phyloP scores from a whole-genome alignment of 2,888 invertebrate species.

The Epinotia ramella region DNA sequence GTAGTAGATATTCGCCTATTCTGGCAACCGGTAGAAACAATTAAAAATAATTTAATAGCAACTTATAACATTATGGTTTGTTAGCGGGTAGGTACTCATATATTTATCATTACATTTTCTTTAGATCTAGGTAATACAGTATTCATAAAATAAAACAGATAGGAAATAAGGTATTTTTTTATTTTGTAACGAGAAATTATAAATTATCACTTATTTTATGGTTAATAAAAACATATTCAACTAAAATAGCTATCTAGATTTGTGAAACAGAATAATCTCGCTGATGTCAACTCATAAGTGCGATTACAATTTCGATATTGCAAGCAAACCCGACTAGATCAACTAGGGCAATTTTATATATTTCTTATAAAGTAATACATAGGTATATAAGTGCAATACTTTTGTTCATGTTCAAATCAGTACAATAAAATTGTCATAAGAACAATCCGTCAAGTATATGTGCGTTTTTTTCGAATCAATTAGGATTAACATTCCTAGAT shows the following conservation, averaged over 20 bases:
- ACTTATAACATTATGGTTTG: too few species aligned
- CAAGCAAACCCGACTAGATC: constrained; percentile 1
- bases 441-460: neutral
- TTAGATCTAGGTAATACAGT: too few species aligned
- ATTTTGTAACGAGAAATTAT: neutral
- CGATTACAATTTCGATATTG: neutral
- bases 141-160: neutral
- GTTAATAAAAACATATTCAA: neutral
- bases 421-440: neutral
- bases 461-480: neutral
- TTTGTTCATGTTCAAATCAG: neutral
- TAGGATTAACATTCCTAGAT: too few species aligned
- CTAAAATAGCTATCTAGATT: neutral
- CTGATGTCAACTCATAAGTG: neutral
- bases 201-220: neutral
- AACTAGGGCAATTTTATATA: neutral
- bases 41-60: too few species aligned
- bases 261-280: neutral
- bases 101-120: too few species aligned
- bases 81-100: too few species aligned
- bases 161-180: neutral
- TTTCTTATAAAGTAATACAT: neutral
- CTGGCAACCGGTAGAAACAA: too few species aligned
- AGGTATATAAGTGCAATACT: neutral
- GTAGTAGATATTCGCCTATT: too few species aligned